Conservation (phyloP, 2,113 vertebrate species). For the Leucopsar rothschildi region DNA sequence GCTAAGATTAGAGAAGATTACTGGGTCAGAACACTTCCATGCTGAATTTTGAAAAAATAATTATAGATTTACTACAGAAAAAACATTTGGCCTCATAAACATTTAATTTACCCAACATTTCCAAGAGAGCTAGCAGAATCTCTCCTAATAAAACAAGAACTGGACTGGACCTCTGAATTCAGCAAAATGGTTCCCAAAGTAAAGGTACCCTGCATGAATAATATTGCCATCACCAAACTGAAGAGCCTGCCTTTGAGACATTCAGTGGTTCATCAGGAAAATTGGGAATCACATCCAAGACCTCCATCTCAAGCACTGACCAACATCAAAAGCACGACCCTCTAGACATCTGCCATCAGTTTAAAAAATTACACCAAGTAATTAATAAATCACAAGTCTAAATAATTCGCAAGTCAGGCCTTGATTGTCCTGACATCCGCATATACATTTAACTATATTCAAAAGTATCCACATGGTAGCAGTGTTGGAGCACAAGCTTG, state of each 20-base stretch:
- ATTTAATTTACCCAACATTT: not conserved
- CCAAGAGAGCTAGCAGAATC: not conserved
- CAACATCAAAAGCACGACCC: not conserved
- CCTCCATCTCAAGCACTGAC: not conserved
- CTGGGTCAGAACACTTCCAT: not conserved
- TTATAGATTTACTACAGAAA: not conserved
- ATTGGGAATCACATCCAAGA: not conserved
- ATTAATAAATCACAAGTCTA: rapidly evolving
- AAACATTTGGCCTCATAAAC: not conserved
- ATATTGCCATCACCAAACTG: rapidly evolving
- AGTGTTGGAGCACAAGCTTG: not conserved
- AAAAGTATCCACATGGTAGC: not conserved
- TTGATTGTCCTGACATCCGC: not conserved
- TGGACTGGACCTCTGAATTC: not conserved
- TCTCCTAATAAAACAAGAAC: not conserved
- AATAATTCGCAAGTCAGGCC: not conserved
- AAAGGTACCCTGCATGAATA: not conserved
- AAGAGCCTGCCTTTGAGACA: not conserved
- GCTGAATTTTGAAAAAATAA: not conserved
- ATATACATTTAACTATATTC: not conserved
- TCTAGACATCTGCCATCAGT: not conserved
- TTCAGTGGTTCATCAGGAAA: not conserved
- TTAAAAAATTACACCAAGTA: not conserved
- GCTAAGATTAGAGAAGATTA: slow-evolving; percentile 40
- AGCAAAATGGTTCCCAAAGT: not conserved